Base-by-base conservation (phyloP, 2,797 vertebrate genomes). In the Cyclopterus lumpus region DNA sequence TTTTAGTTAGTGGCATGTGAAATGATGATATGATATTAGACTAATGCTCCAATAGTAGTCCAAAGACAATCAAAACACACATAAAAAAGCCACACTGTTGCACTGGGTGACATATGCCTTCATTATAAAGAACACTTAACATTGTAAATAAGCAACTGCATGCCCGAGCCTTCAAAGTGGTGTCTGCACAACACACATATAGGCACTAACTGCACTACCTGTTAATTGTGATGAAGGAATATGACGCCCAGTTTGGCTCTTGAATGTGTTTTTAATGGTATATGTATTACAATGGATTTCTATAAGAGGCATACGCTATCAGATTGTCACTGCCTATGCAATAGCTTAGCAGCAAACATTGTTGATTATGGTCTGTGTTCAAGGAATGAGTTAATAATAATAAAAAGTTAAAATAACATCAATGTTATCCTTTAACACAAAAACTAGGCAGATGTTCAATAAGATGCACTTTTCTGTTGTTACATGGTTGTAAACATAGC, bases 61-160 rank as follows among this genome's bases (percentile, higher is more conserved):
- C 38, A 61, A 61, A 67, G 54, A 58, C 54, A 4, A 70, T 73
- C 40, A 67, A 71, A 69, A 73, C n/a, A 78, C 38, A 57, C 28
- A 79, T 72, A 58, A 75, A 81, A 63, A 26, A 71, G 63, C 26
- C 59, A n/a, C 12, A 40, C 15, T 63, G 58, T 60, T 63, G 34
- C 46, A 66, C 49, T 57, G 36, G 44, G 16, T 55, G 61, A 82
- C 71, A 69, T 28, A 74, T 81, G 67, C 58, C 59, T 73, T 64
- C 32, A 86, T 83, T 72, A 78, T 26, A 71, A 48, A 48, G 1
- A 69, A 77, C 40, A 46, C 6, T 66, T 36, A 77, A 65, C 44
- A 36, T 49, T 24, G 26, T 62, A 46, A 84, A 84, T 49, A 67
- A 70, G 44, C 8, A 51, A 63, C 3, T 40, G 42, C 18, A 42